Conservation (phyloP, 2,113 vertebrate genomes). For the Myrmecophaga tridactyla region DNA sequence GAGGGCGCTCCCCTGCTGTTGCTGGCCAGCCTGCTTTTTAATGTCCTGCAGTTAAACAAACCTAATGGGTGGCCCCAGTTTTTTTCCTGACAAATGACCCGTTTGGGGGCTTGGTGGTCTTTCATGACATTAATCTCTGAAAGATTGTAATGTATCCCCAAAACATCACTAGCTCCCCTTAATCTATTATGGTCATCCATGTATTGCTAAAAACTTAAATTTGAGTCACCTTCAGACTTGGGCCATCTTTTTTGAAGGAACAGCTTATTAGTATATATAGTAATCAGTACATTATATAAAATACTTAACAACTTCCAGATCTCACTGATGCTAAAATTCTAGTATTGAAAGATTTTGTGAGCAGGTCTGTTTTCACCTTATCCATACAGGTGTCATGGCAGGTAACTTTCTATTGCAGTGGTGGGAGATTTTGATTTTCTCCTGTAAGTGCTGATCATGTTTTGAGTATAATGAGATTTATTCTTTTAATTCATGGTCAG, state of each 20-base stretch:
- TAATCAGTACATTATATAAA: neutral
- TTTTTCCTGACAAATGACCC: neutral
- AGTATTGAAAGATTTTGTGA: neutral
- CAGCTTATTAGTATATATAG: neutral
- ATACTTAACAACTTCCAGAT: neutral
- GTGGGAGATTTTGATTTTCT: neutral
- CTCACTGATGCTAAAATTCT: neutral
- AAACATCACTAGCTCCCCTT: neutral
- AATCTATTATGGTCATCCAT: neutral
- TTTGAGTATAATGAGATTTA: slow-evolving; percentile 25
- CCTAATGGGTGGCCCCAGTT: neutral
- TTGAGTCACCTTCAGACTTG: neutral
- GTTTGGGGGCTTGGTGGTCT: neutral
- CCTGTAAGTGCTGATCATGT: slow-evolving; percentile 2
- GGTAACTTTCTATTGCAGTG: neutral
- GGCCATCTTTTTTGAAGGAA: neutral
- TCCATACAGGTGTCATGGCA: neutral
- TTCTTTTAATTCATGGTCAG: slow-evolving; percentile 21
- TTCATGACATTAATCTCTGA: neutral
- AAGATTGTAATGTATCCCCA: neutral
- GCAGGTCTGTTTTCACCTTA: neutral
- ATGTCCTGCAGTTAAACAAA: rapidly evolving
- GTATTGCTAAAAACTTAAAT: slow-evolving; percentile 2
- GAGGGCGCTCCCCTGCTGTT: neutral
- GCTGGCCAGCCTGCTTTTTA: neutral